These are phyloP conservation scores for Botia almorhae DNA, from an alignment of 2,797 vertebrate genomes.

Conservation along the genomic window DNA sequence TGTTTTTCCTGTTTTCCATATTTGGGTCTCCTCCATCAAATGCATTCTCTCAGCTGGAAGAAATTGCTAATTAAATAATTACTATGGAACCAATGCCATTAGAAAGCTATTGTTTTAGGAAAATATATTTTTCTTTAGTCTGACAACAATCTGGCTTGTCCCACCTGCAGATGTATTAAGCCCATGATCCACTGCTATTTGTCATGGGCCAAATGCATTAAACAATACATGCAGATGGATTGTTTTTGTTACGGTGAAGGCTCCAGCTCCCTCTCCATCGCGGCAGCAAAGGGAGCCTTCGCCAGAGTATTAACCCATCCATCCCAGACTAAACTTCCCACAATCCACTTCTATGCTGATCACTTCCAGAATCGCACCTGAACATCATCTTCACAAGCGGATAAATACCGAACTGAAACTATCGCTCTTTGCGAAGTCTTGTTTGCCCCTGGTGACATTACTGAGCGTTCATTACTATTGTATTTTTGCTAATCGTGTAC, in stretches of 20 bases:
- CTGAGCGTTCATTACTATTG: no score
- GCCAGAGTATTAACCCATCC: no score
- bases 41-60: slow-evolving; percentile 55
- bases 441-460: no score
- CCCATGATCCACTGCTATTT: slow-evolving; percentile 45
- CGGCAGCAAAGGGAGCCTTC: no score
- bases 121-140: slow-evolving; percentile 59
- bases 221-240: slow-evolving; percentile 28
- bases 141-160: slow-evolving; percentile 51
- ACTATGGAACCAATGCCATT: slow-evolving; percentile 57
- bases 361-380: no score
- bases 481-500: no score
- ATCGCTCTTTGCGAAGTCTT: no score
- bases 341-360: no score
- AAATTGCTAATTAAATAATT: slow-evolving; percentile 68
- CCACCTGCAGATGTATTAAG: slow-evolving; percentile 53
- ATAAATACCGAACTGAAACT: no score
- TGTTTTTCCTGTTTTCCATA: slow-evolving; percentile 35
- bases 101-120: slow-evolving; percentile 59
- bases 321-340: no score
- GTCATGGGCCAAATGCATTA: slow-evolving; percentile 52
- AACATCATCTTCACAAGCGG: no score
- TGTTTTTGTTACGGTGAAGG: slow-evolving; percentile 27
- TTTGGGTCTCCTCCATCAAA: slow-evolving; percentile 58
- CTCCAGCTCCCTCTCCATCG: no score